Evolutionary conservation across 2,113 vertebrate species (phyloP).

Genomic region (Petroica traversi): DNA sequence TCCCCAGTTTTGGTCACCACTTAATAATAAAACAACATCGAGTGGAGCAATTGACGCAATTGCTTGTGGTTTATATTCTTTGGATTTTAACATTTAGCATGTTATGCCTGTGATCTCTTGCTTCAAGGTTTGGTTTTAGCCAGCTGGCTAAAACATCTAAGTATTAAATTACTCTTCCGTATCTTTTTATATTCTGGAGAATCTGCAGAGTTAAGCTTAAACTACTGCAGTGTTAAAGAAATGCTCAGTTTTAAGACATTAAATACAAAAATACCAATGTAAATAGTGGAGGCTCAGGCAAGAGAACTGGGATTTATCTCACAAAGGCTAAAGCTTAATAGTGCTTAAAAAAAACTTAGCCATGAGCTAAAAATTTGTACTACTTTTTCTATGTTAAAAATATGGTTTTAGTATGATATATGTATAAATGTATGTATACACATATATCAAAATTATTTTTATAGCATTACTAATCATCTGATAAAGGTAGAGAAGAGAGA

Average conservation of each 20-base stretch:
- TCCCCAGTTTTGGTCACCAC: background rate
- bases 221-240: background rate
- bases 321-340: background rate
- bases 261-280: background rate
- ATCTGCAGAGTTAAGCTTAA: background rate
- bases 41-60: background rate
- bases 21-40: background rate
- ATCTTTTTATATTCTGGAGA: background rate
- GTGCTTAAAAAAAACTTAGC: background rate
- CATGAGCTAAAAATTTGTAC: background rate
- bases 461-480: background rate
- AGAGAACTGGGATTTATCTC: background rate
- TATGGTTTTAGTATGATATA: background rate
- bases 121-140: conserved; percentile 21
- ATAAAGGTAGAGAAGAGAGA: background rate
- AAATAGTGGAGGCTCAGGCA: background rate
- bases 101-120: background rate
- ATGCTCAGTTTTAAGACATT: background rate
- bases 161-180: background rate
- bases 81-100: background rate
- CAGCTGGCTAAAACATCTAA: background rate
- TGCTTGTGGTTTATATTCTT: conserved; percentile 2
- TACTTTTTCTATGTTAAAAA: background rate
- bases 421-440: background rate
- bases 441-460: background rate